Conservation (phyloP, 2,888 invertebrate genomes). For the Lasioglossum zephyrum region DNA sequence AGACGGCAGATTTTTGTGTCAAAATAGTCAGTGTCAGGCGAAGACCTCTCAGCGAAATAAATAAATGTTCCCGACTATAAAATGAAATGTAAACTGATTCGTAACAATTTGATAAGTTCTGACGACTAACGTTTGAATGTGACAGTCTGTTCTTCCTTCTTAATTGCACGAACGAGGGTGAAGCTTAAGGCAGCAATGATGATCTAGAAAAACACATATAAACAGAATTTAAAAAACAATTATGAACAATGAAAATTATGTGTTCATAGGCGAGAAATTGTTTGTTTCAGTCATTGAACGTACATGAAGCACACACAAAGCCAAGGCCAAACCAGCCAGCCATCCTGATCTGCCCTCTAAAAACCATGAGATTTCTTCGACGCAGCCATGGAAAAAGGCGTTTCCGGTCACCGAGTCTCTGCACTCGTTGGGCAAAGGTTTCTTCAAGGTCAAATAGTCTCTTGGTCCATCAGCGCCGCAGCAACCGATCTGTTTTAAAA, state of each 20-base stretch:
- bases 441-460: slow-evolving; percentile 91
- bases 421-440: slow-evolving; percentile 93
- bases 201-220: slow-evolving; percentile 85
- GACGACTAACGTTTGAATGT: slow-evolving; percentile 85
- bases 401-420: slow-evolving; percentile 95
- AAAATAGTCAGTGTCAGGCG: background rate
- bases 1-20: background rate
- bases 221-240: background rate
- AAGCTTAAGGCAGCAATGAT: slow-evolving; percentile 90
- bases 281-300: slow-evolving; percentile 76
- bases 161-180: slow-evolving; percentile 90
- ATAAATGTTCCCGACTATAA: slow-evolving; percentile 2
- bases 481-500: slow-evolving; percentile 89
- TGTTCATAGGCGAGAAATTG: no score
- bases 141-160: slow-evolving; percentile 89
- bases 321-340: slow-evolving; percentile 92
- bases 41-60: background rate
- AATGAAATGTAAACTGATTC: background rate
- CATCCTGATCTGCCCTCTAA: slow-evolving; percentile 93
- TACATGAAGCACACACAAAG: slow-evolving; percentile 92
- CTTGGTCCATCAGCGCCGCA: slow-evolving; percentile 95
- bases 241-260: background rate
- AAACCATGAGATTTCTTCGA: slow-evolving; percentile 95
- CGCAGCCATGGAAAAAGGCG: slow-evolving; percentile 94
- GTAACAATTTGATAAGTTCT: background rate